Percentiles rank a stretch among this genome's conserved stretches.
These are phyloP conservation scores for Notamacropus eugenii DNA, from an alignment of 2,797 vertebrate genomes.

Conservation along the genomic window DNA sequence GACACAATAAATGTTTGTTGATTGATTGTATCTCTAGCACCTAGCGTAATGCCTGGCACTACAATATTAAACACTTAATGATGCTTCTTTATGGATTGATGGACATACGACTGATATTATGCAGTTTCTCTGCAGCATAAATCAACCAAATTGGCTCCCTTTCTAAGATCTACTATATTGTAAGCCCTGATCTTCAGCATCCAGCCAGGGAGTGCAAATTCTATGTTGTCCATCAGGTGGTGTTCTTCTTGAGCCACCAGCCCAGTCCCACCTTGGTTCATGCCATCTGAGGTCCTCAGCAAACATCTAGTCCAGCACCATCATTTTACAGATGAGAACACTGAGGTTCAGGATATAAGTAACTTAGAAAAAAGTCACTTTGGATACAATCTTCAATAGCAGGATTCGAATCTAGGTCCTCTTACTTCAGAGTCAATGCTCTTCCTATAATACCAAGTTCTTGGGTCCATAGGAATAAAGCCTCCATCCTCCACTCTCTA, in stretches of 20 bases:
- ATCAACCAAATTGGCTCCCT: not conserved
- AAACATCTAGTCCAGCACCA: not conserved
- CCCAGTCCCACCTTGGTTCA: not conserved
- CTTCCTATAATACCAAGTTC: not conserved
- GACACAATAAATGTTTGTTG: not conserved
- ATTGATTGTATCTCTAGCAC: no score
- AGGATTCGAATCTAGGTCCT: not conserved
- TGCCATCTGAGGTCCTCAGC: not conserved
- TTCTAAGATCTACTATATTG: not conserved
- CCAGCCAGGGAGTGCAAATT: not conserved
- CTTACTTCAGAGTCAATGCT: not conserved
- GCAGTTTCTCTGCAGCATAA: not conserved
- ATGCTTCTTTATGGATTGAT: not conserved
- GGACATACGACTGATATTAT: not conserved
- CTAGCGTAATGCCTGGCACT: no score
- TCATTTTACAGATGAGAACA: not conserved
- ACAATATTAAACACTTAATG: no score
- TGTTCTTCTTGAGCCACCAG: not conserved
- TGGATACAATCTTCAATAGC: not conserved
- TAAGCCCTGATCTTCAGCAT: not conserved
- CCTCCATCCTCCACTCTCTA: not conserved
- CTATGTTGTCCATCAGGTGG: not conserved
- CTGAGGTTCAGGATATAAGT: not conserved
- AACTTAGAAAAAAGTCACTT: not conserved
- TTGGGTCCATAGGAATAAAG: not conserved